A percentile compares a stretch with the other conserved stretches of the same genome.
Conservation (phyloP, 2,797 vertebrate genomes). For the Neosilurus mollespiculum region DNA sequence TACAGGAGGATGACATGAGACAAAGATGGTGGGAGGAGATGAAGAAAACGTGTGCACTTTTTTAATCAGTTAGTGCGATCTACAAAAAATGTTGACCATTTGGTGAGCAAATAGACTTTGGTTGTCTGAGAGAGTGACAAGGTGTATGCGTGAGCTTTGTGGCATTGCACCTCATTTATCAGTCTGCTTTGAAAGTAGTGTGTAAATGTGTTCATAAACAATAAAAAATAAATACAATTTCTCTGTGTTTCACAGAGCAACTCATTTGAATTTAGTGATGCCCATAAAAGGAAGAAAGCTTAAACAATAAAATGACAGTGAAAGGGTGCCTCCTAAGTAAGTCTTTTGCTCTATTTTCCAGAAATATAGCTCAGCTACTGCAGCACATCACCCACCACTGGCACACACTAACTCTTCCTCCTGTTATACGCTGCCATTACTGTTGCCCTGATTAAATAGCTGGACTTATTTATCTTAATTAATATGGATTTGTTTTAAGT, state of each 20-base stretch:
- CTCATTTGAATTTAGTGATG: background rate
- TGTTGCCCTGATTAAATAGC: background rate
- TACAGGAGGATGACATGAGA: background rate
- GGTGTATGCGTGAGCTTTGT: slow-evolving; percentile 23
- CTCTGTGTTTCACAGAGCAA: background rate
- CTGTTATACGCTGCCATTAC: background rate
- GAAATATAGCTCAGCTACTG: background rate
- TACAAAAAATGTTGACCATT: slow-evolving; percentile 69
- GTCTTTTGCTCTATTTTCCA: background rate
- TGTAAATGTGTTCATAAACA: background rate
- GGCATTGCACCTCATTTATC: background rate
- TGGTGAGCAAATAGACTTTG: slow-evolving; percentile 63
- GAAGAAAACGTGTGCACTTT: background rate
- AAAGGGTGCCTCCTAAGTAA: background rate
- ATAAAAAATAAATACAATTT: background rate
- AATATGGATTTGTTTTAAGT: background rate
- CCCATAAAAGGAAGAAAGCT: background rate
- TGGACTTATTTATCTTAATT: background rate
- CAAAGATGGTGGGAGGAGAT: background rate
- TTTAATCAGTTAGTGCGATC: slow-evolving; percentile 53
- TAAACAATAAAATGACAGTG: background rate
- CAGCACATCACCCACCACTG: background rate
- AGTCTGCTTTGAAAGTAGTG: background rate
- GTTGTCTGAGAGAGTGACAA: slow-evolving; percentile 33
- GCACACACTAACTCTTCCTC: background rate